phyloP scores from a whole-genome alignment of 2,888 invertebrate genomes.

The Pseudococcus longispinus region DNA sequence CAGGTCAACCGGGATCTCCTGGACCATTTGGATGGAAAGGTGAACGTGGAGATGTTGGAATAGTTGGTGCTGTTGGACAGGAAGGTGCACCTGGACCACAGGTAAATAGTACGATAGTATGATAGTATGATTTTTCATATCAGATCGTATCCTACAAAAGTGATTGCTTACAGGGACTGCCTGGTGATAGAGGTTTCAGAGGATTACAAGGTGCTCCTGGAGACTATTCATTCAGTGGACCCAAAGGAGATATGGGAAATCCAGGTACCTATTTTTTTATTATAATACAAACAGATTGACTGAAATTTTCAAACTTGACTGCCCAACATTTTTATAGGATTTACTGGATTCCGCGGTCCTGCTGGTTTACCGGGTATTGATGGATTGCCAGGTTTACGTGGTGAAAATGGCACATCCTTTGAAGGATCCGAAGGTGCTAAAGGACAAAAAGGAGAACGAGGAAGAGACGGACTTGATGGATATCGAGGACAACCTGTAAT shows the following conservation, averaged over 20 bases:
- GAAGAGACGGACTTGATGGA: slow-evolving; percentile 61
- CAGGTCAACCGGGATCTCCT: slow-evolving; percentile 58
- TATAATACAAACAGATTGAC: too few species aligned
- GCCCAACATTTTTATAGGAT: slow-evolving; percentile 55
- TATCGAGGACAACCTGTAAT: slow-evolving; percentile 64
- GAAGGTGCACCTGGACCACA: slow-evolving; percentile 58
- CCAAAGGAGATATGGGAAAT: slow-evolving; percentile 70
- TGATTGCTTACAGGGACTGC: slow-evolving; percentile 32
- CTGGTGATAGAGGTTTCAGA: slow-evolving; percentile 57
- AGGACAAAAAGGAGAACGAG: slow-evolving; percentile 63
- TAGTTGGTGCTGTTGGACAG: slow-evolving; percentile 58
- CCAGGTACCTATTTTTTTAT: slow-evolving; percentile 62
- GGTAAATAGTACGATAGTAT: neutral
- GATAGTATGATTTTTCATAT: neutral
- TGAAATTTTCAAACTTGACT: too few species aligned
- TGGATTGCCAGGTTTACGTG: slow-evolving; percentile 63
- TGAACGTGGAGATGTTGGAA: slow-evolving; percentile 59
- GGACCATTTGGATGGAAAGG: slow-evolving; percentile 60
- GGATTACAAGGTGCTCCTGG: slow-evolving; percentile 64
- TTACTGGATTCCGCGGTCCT: slow-evolving; percentile 63
- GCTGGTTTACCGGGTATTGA: slow-evolving; percentile 67
- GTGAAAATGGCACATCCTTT: slow-evolving; percentile 63
- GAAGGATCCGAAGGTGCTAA: slow-evolving; percentile 66
- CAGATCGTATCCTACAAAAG: neutral
- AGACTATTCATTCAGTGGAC: slow-evolving; percentile 70